A percentile compares a stretch with the other conserved stretches of the same genome.
These are phyloP conservation scores for Montipora cactus DNA, from an alignment of 64 coral and sea anemone species.

Conservation along the genomic window DNA sequence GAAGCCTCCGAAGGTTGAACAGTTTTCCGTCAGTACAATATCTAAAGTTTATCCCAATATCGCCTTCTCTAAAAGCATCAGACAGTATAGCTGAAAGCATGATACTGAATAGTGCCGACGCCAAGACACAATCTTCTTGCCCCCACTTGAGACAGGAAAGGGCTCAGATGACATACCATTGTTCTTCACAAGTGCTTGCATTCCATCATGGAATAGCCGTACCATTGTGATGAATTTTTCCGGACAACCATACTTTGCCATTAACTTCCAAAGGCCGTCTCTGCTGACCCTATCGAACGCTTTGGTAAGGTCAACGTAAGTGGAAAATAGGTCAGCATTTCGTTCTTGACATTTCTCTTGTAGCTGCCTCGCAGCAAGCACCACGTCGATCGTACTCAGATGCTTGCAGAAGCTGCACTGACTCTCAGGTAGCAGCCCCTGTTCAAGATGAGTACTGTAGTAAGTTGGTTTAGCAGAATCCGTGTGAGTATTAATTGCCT, in stretches of 20 bases:
- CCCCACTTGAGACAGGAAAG: not conserved
- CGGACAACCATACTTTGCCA: slow-evolving; percentile 3
- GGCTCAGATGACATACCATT: not conserved
- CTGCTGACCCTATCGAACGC: slow-evolving; percentile 5
- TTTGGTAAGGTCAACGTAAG: not conserved
- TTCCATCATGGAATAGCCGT: slow-evolving; percentile 11
- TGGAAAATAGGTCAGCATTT: not conserved
- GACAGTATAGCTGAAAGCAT: not conserved
- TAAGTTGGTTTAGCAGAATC: not conserved
- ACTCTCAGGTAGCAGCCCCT: not conserved
- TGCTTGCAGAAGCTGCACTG: not conserved
- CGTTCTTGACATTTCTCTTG: slow-evolving; percentile 30
- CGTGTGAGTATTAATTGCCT: slow-evolving; percentile 7
- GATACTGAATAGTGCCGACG: not conserved
- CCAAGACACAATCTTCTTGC: not conserved
- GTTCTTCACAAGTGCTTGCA: not conserved
- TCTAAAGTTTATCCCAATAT: too few relatives aligned
- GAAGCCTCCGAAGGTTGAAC: not conserved
- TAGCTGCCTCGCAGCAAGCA: not conserved
- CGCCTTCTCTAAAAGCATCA: not conserved
- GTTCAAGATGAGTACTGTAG: not conserved
- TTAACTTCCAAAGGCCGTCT: not conserved
- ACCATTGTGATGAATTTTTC: not conserved
- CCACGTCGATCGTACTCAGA: not conserved
- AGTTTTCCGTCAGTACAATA: not conserved